Conservation (phyloP, 2,888 invertebrate genomes). For the Temnothorax unifasciatus region DNA sequence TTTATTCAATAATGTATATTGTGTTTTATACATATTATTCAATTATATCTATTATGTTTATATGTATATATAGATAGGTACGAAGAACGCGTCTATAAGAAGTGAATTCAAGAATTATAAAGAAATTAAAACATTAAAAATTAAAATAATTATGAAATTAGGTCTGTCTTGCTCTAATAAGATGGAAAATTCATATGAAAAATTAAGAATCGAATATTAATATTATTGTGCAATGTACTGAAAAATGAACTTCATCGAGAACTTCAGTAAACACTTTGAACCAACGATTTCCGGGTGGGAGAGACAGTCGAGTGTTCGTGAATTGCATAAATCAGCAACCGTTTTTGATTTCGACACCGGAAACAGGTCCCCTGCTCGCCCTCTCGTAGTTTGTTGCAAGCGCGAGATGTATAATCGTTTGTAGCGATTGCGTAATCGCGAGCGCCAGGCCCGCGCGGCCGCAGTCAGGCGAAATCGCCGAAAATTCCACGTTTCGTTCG, state of each 20-base stretch:
- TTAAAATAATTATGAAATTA: conserved; percentile 15
- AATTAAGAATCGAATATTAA: not conserved
- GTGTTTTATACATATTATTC: not conserved
- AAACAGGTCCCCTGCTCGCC: conserved; percentile 61
- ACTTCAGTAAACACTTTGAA: not conserved
- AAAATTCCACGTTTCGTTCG: conserved; percentile 57
- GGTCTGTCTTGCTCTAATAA: not conserved
- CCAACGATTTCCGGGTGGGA: conserved; percentile 17
- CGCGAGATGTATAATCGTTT: conserved; percentile 50
- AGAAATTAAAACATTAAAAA: not conserved
- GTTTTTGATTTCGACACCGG: conserved; percentile 69
- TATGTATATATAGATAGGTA: not conserved
- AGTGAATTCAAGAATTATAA: not conserved
- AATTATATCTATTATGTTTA: not conserved
- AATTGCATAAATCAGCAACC: conserved; percentile 64
- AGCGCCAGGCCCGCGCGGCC: not conserved
- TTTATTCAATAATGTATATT: not conserved
- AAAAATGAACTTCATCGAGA: not conserved
- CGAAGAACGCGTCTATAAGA: not conserved
- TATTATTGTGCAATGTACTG: not conserved
- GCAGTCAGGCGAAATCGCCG: conserved; percentile 41
- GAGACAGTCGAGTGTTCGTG: not conserved
- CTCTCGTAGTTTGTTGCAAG: conserved; percentile 61
- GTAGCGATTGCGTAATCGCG: conserved; percentile 52
- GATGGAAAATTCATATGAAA: not conserved